Percentiles rank a stretch among this genome's conserved stretches.
Evolutionary conservation across 2,888 invertebrate species (phyloP).

Genomic region (Monoplex corrugatus): DNA sequence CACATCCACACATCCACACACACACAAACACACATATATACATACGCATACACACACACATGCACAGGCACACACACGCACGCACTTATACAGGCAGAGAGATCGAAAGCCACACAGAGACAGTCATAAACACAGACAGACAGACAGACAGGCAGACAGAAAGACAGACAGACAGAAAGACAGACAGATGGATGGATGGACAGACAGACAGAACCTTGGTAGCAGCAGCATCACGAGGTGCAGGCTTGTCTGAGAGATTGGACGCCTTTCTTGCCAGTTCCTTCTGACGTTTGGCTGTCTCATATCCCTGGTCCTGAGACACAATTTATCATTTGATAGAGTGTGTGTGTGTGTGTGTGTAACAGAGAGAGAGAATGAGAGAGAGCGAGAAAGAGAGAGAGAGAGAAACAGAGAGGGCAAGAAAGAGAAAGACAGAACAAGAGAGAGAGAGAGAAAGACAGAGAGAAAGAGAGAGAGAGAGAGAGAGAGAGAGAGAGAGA

Average conservation of each 20-base stretch:
- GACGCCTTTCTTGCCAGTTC: slow-evolving; percentile 37
- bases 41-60: not conserved
- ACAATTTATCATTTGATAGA: no score
- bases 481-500: no score
- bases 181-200: not conserved
- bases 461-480: no score
- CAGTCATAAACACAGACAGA: not conserved
- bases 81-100: not conserved
- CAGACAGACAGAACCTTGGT: not conserved
- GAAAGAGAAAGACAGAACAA: no score
- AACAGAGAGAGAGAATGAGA: no score
- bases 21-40: not conserved
- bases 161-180: not conserved
- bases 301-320: slow-evolving; percentile 76
- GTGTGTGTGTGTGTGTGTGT: no score
- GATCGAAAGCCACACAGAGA: not conserved
- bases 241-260: slow-evolving; percentile 20
- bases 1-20: not conserved
- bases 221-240: not conserved
- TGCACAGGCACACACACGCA: not conserved
- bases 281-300: slow-evolving; percentile 68
- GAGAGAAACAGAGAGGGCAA: no score
- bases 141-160: not conserved
- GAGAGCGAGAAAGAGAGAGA: no score
- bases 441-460: no score